Conservation (phyloP, 2,888 invertebrate species). For the Capitulum mitella region DNA sequence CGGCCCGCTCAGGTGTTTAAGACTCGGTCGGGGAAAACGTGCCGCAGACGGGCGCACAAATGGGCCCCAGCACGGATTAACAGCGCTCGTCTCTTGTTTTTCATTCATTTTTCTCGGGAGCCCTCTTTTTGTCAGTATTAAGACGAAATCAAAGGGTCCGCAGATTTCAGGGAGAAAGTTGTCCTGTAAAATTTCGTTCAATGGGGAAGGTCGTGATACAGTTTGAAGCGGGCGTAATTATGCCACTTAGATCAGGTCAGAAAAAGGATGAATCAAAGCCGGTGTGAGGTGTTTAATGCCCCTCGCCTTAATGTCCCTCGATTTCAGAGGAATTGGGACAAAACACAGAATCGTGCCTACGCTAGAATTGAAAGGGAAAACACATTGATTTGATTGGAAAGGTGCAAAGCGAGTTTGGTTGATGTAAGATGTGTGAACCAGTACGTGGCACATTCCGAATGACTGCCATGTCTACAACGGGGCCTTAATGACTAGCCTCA, state of each 20-base stretch:
- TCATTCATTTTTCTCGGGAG: neutral
- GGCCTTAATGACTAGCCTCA: no score
- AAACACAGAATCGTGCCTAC: no score
- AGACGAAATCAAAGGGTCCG: constrained; percentile 12
- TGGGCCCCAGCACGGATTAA: neutral
- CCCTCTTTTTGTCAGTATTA: neutral
- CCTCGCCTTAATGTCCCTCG: no score
- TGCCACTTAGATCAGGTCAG: neutral
- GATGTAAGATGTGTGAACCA: no score
- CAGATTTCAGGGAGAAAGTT: neutral
- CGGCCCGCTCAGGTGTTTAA: neutral
- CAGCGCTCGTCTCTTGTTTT: neutral
- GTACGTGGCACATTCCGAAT: no score
- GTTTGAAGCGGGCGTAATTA: neutral
- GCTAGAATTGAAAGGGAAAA: no score
- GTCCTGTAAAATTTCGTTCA: constrained; percentile 1
- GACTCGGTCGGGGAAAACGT: neutral
- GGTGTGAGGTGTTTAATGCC: neutral
- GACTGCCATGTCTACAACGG: no score
- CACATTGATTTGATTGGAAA: no score
- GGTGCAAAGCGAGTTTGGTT: no score
- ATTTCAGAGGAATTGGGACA: no score
- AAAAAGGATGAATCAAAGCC: neutral
- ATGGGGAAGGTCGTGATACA: constrained; percentile 5
- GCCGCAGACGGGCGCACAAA: neutral